A percentile compares a stretch with the other conserved stretches of the same genome.
Evolutionary conservation across 2,888 invertebrate genomes (phyloP).

Genomic region (Timandra comae): DNA sequence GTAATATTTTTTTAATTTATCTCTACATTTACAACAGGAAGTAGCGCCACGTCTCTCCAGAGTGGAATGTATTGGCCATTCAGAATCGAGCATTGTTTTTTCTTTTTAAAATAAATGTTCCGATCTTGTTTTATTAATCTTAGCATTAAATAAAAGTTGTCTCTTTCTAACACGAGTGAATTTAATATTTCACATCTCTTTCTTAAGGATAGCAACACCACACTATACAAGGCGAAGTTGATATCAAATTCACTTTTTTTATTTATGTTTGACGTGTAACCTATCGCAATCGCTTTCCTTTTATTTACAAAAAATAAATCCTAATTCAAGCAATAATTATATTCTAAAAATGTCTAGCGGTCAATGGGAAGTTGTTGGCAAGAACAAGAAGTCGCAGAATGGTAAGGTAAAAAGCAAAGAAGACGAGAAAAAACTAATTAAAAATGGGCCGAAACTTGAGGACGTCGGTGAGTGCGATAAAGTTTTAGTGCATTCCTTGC

Average conservation of each 20-base stretch:
- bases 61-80: constrained; percentile 63
- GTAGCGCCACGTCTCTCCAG: constrained; percentile 62
- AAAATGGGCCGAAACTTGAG: constrained; percentile 83
- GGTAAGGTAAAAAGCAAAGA: constrained; percentile 72
- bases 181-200: not conserved
- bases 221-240: not conserved
- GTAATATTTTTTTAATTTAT: no score
- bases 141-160: not conserved
- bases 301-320: constrained; percentile 57
- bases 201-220: constrained; percentile 1
- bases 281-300: constrained; percentile 43
- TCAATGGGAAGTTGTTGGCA: constrained; percentile 85
- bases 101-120: constrained; percentile 3
- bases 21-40: no score
- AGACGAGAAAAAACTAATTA: constrained; percentile 78
- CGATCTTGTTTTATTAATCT: not conserved
- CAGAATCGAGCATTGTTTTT: constrained; percentile 26
- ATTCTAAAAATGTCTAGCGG: constrained; percentile 63
- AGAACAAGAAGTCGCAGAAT: constrained; percentile 78
- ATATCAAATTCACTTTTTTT: constrained; percentile 11
- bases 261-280: constrained; percentile 70
- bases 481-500: no score
- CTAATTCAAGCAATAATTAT: constrained; percentile 25
- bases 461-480: constrained; percentile 80
- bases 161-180: constrained; percentile 18